A percentile compares a stretch with the other conserved stretches of the same genome.
phyloP scores from a whole-genome alignment of 2,888 invertebrate species.

The Julus scandinavius region DNA sequence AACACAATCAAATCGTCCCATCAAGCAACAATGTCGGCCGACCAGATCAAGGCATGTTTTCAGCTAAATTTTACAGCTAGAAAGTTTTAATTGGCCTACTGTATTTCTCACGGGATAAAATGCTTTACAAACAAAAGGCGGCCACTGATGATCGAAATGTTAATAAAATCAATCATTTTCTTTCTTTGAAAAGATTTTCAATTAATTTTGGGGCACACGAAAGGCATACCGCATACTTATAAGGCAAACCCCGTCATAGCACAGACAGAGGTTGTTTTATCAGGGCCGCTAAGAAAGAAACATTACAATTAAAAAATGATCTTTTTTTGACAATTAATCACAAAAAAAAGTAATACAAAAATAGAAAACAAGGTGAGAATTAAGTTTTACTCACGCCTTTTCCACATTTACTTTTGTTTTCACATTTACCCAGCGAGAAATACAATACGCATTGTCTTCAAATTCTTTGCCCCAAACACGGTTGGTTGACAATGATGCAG shows the following conservation, averaged over 20 bases:
- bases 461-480: conserved; percentile 37
- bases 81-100: conserved; percentile 51
- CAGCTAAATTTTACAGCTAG: not conserved
- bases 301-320: not conserved
- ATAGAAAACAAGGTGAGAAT: conserved; percentile 17
- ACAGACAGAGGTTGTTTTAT: not conserved
- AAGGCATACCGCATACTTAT: conserved; percentile 37
- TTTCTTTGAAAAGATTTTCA: not conserved
- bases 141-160: not conserved
- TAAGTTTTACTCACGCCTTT: conserved; percentile 54
- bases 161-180: too few species aligned
- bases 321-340: not conserved
- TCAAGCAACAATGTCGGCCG: not conserved
- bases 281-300: conserved; percentile 35
- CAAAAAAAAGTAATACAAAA: not conserved
- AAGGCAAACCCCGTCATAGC: conserved; percentile 24
- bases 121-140: not conserved
- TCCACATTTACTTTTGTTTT: conserved; percentile 47
- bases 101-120: conserved; percentile 56
- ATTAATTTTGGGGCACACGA: not conserved
- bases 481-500: conserved; percentile 42
- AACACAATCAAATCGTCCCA: conserved; percentile 58
- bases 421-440: conserved; percentile 55
- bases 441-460: conserved; percentile 54
- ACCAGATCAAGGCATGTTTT: not conserved